Evolutionary conservation across 2,113 vertebrate species (phyloP), one percentile per base, ranked within the genome.

Genomic region (Tapirus terrestris): DNA sequence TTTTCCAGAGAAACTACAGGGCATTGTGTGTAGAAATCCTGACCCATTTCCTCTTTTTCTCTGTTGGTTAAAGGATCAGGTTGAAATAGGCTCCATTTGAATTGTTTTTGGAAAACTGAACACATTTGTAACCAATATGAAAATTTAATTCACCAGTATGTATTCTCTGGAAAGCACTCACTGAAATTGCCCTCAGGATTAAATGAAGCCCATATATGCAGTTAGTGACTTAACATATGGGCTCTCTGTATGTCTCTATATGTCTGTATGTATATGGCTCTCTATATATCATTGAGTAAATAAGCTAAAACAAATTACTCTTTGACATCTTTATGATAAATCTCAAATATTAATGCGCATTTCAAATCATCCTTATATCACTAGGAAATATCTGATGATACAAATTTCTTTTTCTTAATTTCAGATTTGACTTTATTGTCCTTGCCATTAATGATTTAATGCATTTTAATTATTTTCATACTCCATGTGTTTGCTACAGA

Each of bases 141-240:
- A 63, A 80, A 67, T 95, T 93, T 70, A 84, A 91, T 96, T 98
- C 87, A 70, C 27, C 39, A 76, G 82, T 67, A 84, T 98, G 79
- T 95, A 87, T 96, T 98, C 97, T 96, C 92, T 97, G 94, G 48
- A 87, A 98, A 96, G 90, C 89, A 92, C 79, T 96, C 96, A 85
- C 79, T 94, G 63, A 86, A 91, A 58, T 92, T 58, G 12, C 56
- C 65, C n/a, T 97, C 56, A 86, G 72, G 91, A 95, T 77, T 91
- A 96, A 97, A 97, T 58, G 77, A 97, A 68, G 90, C 56, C 56
- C 91, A 53, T n/a, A 51, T 58, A 76, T 25, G 10, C 61, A 68
- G 14, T 45, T 61, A 72, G 65, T 67, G 77, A 91, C 29, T 60
- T 76, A 85, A 65, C n/a, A 51, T 33, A 60, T 27, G 73, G 27